These are phyloP conservation scores for Pangasius sanitwongsei DNA, from an alignment of 2,797 vertebrate species.

Conservation along the genomic window DNA sequence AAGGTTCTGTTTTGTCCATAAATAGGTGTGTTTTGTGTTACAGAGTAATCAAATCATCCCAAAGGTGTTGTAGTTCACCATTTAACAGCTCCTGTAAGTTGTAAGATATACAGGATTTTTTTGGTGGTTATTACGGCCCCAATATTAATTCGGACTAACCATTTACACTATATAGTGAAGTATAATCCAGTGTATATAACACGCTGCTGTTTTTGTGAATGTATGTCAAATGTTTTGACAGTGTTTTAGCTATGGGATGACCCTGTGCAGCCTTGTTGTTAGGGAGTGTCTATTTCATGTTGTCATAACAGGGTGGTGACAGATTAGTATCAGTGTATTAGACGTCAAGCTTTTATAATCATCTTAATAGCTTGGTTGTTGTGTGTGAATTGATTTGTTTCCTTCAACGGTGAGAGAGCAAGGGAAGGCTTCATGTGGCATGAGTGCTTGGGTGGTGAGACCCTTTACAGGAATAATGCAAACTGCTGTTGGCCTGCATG, in stretches of 20 bases:
- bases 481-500: not conserved
- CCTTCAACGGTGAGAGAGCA: not conserved
- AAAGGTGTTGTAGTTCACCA: not conserved
- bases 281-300: not conserved
- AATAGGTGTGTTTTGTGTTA: not conserved
- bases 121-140: not conserved
- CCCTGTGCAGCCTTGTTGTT: not conserved
- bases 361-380: not conserved
- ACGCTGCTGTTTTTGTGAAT: not conserved
- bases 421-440: not conserved
- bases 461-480: not conserved
- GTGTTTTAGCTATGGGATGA: not conserved
- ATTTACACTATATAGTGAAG: not conserved
- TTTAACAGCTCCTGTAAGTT: not conserved
- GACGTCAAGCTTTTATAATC: not conserved
- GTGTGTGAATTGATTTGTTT: constrained; percentile 2
- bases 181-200: not conserved
- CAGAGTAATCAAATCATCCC: not conserved
- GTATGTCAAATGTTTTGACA: not conserved
- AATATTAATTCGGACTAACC: not conserved
- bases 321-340: not conserved
- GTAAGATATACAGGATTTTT: not conserved
- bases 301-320: not conserved
- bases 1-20: not conserved
- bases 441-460: not conserved